Conservation (phyloP, 2,888 invertebrate species). For the Tortricodes alternella region DNA sequence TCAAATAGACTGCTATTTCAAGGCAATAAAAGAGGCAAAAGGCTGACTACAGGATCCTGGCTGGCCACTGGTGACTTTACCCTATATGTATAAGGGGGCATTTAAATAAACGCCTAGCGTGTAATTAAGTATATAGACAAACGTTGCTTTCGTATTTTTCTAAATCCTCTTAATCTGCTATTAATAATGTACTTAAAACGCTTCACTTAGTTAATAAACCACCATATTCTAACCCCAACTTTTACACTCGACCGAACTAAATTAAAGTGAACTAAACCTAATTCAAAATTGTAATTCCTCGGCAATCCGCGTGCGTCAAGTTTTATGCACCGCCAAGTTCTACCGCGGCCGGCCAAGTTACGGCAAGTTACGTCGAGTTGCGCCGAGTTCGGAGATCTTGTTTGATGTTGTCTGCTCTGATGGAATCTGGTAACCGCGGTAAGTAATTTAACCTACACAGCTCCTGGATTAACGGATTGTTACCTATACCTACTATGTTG, state of each 20-base stretch:
- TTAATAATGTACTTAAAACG: background rate
- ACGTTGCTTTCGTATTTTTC: too few relatives aligned
- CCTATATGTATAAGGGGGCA: too few relatives aligned
- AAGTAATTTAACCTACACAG: constrained; percentile 47
- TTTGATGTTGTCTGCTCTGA: constrained; percentile 43
- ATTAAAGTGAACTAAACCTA: background rate
- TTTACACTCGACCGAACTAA: background rate
- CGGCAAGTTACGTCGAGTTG: constrained; percentile 11
- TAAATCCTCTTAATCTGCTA: too few relatives aligned
- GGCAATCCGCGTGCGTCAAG: constrained; percentile 11
- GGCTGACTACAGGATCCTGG: too few relatives aligned
- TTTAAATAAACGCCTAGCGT: too few relatives aligned
- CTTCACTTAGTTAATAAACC: background rate
- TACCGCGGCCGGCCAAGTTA: constrained; percentile 18
- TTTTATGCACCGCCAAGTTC: constrained; percentile 24
- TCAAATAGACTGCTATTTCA: too few relatives aligned
- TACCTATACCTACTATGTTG: too few relatives aligned
- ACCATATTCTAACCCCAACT: background rate
- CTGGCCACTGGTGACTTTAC: too few relatives aligned
- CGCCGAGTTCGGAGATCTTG: constrained; percentile 37
- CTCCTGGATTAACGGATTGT: background rate
- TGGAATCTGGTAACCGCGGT: constrained; percentile 49
- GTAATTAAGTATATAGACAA: too few relatives aligned
- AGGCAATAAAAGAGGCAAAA: too few relatives aligned
- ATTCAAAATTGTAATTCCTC: constrained; percentile 4